Evolutionary conservation across 2,113 vertebrate species (phyloP), one percentile per base, ranked within the genome.

Genomic region (Apus apus): DNA sequence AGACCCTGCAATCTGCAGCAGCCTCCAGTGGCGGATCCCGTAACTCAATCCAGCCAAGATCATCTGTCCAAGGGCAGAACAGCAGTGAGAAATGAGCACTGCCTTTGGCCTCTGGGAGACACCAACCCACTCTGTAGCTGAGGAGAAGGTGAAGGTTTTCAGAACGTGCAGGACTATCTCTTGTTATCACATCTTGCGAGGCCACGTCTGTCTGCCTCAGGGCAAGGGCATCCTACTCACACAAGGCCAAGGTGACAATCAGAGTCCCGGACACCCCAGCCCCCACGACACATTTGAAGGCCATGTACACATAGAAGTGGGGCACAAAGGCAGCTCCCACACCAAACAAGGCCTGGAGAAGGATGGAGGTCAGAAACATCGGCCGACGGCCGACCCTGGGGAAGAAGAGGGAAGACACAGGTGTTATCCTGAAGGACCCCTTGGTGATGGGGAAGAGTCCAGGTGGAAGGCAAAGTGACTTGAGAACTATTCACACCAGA

Each of bases 91-190:
- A 45, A 98, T 25, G 48, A 98, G 93, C 58, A 98, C 94, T 11
- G 98, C 96, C 8, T 94, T 82, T 1, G 98, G 91, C 22, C 99
- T 98, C 43, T 90, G 92, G 11, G 97, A 96, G 21, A 96, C 91
- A 29, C 98, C 98, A 8, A 98, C 98, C 99, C 99, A 99, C 89
- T 99, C 99, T 12, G 98, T 97, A 62, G 95, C 99, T 99, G 66
- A 11, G 8, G 85, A 88, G 64, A 72, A 32, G n/a, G 25, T 0
- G 4, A 18, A 76, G 3, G 4, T 30, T 89, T 56, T 8, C 9
- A 36, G 34, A 46, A n/a, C 8, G 2, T 3, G 5, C 27, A 26
- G 5, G 7, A 6, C 4, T 58, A 3, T 27, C 4, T 18, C 57
- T 88, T 60, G 1, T 60, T 40, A 2, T 6, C n/a, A 6, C 7